phyloP scores from a whole-genome alignment of 2,888 invertebrate genomes.

The Apantesis nais region DNA sequence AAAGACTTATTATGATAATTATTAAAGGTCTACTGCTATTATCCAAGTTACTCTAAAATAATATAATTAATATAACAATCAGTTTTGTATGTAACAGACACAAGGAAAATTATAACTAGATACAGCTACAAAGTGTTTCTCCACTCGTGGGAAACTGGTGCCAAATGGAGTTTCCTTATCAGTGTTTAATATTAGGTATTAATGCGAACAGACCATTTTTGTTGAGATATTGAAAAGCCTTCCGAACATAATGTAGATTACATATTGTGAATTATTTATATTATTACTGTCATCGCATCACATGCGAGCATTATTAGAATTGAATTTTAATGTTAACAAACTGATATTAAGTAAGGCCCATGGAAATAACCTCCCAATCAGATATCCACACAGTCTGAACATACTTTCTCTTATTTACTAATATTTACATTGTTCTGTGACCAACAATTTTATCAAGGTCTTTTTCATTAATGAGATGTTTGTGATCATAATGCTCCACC shows the following conservation, averaged over 20 bases:
- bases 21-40: neutral
- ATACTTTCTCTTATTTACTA: constrained; percentile 24
- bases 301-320: neutral
- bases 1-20: neutral
- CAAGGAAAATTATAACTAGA: constrained; percentile 1
- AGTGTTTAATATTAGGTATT: constrained; percentile 2
- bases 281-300: neutral
- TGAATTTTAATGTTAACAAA: no score
- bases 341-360: neutral
- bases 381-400: neutral
- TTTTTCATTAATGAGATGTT: constrained; percentile 56
- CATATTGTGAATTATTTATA: neutral
- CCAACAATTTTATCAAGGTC: constrained; percentile 62
- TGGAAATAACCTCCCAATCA: neutral
- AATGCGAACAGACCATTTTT: constrained; percentile 7
- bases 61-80: neutral
- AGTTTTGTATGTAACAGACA: neutral
- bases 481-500: constrained; percentile 40
- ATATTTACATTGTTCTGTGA: constrained; percentile 35
- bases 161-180: constrained; percentile 27
- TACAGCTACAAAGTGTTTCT: neutral
- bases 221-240: neutral
- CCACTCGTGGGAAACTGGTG: constrained; percentile 9
- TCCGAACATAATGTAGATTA: neutral
- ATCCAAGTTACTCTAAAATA: no score